Evolutionary conservation across 2,113 vertebrate genomes (phyloP), one percentile per base, ranked within the genome.

Genomic region (Tyto alba): DNA sequence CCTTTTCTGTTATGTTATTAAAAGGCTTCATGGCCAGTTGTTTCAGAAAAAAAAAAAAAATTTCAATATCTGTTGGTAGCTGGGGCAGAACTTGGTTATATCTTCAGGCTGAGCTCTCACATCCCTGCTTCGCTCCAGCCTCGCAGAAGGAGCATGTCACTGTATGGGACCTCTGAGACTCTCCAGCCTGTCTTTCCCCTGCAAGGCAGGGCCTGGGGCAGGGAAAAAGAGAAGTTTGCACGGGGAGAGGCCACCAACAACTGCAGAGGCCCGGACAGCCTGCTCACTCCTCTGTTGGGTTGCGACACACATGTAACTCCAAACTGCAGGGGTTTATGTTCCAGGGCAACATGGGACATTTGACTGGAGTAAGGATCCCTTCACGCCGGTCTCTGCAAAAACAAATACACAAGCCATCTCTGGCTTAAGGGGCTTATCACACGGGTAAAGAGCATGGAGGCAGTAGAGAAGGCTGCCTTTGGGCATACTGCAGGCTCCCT

Each of bases 1-100:
- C 98, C 98, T 98, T 98, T 98, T 96, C 96, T 88, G 86, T 82
- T 83, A 95, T 88, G 89, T 98, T 98, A 98, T 98, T 98, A 97
- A 98, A 97, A 96, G 93, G 95, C 89, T 98, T 98, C 97, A 97
- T 96, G 97, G 98, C 94, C 95, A 96, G 95, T 97, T 98, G 96
- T 98, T 98, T 92, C 95, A 86, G 87, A 55, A 85, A 95, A 95
- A 96, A 41, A 81, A 89, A 68, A 38, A 91, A 66, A 72, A 95
- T 97, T 98, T 97, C 97, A 96, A 89, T 98, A 96, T 96, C 92
- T 95, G 72, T 55, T 41, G 47, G 77, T 88, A 97, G 84, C 96
- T 92, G 91, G 79, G 94, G 90, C 80, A 96, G 93, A 96, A 94
- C 62, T 85, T 79, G 20, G 62, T 78, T 75, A 16, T 66, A 62